Evolutionary conservation across 2,797 vertebrate species (phyloP), one percentile per base, ranked within the genome.

Genomic region (Champsocephalus gunnari): DNA sequence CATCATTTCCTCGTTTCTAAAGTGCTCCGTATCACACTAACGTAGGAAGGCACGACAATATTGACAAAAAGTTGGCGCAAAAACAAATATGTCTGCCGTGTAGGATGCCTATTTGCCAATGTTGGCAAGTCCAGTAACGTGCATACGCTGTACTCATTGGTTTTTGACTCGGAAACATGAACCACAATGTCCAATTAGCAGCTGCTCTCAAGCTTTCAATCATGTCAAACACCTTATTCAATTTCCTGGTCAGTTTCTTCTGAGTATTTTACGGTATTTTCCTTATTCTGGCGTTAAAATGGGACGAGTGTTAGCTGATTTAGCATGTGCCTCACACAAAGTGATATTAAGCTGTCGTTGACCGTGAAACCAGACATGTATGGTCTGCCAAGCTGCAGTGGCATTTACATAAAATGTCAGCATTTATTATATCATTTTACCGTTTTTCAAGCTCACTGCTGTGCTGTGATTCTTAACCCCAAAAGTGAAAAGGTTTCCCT

Each of bases 341-440:
- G 24, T 62, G 49, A 62, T 73, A 74, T 17, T 53, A 66, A 44
- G 32, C 60, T 38, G 47, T 51, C 10, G 34, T 53, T 43, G 38
- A 53, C 59, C 55, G 13, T 45, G 44, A 67, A 70, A 45, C 57
- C 45, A 24, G 49, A 56, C 50, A 54, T 47, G 60, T 41, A 45
- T 43, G 54, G 75, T 74, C 77, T 70, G 24, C 72, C 58, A 62
- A 38, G 65, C 73, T 69, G 64, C 57, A 12, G n/a, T 75, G 75
- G 57, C 73, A 85, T 83, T 88, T 73, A 57, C 83, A 75, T 55
- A 47, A 83, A 81, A 78, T 75, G 63, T 74, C 82, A 65, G 58
- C 51, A 10, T 79, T 66, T 63, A 73, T 78, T 62, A 58, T 50
- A 60, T 5, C 47, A 58, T 65, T 57, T 56, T 38, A 24, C 14